phyloP scores from a whole-genome alignment of 2,888 invertebrate genomes.

The Toxonevra muliebris region DNA sequence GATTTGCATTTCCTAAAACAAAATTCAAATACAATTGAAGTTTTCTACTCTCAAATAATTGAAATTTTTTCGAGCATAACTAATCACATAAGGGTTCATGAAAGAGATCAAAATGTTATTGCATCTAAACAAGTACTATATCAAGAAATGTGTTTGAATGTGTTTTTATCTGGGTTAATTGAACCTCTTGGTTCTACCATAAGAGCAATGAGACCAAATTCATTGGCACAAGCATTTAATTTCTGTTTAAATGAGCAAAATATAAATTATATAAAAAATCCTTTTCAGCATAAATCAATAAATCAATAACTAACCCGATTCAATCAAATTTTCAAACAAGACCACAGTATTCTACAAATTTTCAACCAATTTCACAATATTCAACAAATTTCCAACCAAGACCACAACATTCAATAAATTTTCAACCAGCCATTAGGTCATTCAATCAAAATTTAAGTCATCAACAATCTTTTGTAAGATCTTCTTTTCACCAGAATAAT shows the following conservation, averaged over 20 bases:
- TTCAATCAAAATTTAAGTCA: no score
- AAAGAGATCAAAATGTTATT: slow-evolving; percentile 34
- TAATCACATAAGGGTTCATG: slow-evolving; percentile 40
- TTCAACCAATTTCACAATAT: no score
- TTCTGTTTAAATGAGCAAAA: slow-evolving; percentile 39
- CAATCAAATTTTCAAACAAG: no score
- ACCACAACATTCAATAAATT: no score
- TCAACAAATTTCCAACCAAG: no score
- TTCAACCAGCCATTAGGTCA: no score
- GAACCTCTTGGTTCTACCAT: slow-evolving; percentile 42
- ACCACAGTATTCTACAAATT: no score
- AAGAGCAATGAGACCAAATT: slow-evolving; percentile 39
- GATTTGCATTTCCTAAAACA: neutral
- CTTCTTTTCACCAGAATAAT: no score
- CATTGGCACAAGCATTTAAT: slow-evolving; percentile 27
- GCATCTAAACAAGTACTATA: slow-evolving; percentile 36
- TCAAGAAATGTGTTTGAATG: slow-evolving; percentile 41
- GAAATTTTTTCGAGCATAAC: slow-evolving; percentile 37
- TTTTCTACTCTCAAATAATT: slow-evolving; percentile 36
- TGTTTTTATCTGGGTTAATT: slow-evolving; percentile 37
- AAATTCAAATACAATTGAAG: slow-evolving; percentile 36
- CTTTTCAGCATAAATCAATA: slow-evolving; percentile 3
- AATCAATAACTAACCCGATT: neutral
- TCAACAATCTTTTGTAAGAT: no score
- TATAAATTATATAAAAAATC: slow-evolving; percentile 10